A percentile compares a stretch with the other conserved stretches of the same genome.
These are phyloP conservation scores for Anneissia japonica DNA, from an alignment of 35 echinoderm and acorn worm species.

Conservation along the genomic window DNA sequence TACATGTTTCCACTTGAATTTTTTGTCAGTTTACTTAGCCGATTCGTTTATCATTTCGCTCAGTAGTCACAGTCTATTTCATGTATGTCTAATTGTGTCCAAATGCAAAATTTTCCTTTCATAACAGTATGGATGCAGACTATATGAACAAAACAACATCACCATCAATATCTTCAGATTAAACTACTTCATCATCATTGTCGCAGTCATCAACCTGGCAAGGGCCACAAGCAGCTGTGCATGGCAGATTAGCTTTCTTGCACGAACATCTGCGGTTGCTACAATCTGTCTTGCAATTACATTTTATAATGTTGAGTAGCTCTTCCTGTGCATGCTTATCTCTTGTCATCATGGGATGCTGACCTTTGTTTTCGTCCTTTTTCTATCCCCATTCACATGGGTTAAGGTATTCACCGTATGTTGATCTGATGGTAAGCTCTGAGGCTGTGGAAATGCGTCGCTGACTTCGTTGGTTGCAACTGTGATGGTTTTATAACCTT, in stretches of 20 bases:
- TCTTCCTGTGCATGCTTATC: not conserved
- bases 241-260: slow-evolving; percentile 6
- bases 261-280: not conserved
- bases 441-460: not conserved
- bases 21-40: too few relatives aligned
- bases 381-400: slow-evolving; percentile 26
- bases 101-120: too few relatives aligned
- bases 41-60: too few relatives aligned
- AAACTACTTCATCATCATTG: not conserved
- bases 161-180: too few relatives aligned
- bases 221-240: slow-evolving; percentile 20
- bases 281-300: slow-evolving; percentile 26
- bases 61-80: too few relatives aligned
- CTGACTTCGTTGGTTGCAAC: not conserved
- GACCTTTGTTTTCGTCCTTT: not conserved
- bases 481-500: not conserved
- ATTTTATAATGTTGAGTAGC: slow-evolving; percentile 12
- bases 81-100: too few relatives aligned
- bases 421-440: not conserved
- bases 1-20: too few relatives aligned
- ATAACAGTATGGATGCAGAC: too few relatives aligned
- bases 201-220: not conserved
- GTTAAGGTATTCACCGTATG: not conserved
- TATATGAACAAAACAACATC: too few relatives aligned
- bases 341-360: not conserved